Base-by-base conservation (phyloP, 2,113 vertebrate genomes). In the Chrysochloris asiatica region DNA sequence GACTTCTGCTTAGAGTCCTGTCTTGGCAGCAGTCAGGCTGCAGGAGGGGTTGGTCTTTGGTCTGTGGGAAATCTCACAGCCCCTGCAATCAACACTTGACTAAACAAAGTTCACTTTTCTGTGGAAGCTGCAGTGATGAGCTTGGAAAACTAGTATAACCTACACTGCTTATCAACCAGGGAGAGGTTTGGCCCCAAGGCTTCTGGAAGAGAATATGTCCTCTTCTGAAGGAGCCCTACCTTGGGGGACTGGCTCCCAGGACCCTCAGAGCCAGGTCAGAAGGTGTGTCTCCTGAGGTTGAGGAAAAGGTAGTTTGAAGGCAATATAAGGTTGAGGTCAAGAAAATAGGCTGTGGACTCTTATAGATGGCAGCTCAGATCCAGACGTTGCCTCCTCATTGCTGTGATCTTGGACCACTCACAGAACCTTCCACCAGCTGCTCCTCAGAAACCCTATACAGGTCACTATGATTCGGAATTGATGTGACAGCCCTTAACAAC, bases 131-230 rank as follows among this genome's bases (percentile, higher is more conserved):
- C 88, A 95, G 92, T 95, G 96, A 92, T 48, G 90, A 94, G 92
- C 93, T 88, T 92, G 91, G 96, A 96, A 95, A 97, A 96, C 93
- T 95, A 95, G 95, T 89, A 95, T 97, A 86, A 87, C 96, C 94
- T 94, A 89, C 96, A 96, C 87, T 88, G 95, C 93, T 96, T 95
- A 92, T 94, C 97, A 95, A 91, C 96, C 95, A 83, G 88, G 59
- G 69, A 95, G 95, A 94, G 90, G 94, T 89, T 78, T 94, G 95
- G 96, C 94, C 96, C 96, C n/a, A 65, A 88, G 92, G 75, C 85
- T 81, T 71, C 47, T 22, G 78, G 89, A 95, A 82, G 87, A 92
- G 93, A 96, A 71, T 56, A 94, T 93, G 88, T 94, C 96, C 93
- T 86, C 92, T 75, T 0, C 24, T 28, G 45, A 45, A 1, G 4